Conservation (phyloP, 2,888 invertebrate genomes). For the Rambutsinella grinnellia region DNA sequence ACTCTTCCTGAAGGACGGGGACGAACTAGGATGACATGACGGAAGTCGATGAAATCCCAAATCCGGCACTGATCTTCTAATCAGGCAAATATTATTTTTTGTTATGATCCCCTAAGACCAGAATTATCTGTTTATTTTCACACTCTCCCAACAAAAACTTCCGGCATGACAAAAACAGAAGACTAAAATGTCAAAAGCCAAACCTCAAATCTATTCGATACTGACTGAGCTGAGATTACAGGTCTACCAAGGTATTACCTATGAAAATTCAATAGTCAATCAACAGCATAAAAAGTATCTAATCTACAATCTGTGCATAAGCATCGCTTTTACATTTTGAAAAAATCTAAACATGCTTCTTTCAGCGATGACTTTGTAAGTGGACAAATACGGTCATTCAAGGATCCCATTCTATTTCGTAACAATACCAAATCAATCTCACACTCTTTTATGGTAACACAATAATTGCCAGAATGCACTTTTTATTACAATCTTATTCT, state of each 20-base stretch:
- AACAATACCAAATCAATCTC: constrained; percentile 10
- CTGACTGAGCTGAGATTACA: too few species aligned
- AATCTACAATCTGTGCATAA: too few species aligned
- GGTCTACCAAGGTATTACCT: too few species aligned
- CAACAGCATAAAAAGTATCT: too few species aligned
- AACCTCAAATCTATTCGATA: background rate
- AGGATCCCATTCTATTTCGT: constrained; percentile 2
- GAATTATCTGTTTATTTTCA: background rate
- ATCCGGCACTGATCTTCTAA: background rate
- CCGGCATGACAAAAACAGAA: background rate
- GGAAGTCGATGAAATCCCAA: background rate
- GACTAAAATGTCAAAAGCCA: background rate
- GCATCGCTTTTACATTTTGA: too few species aligned
- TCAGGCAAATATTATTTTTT: background rate
- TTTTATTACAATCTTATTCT: constrained; percentile 1
- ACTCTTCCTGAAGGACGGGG: background rate
- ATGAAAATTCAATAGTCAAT: too few species aligned
- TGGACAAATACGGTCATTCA: constrained; percentile 11
- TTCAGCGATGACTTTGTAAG: too few species aligned
- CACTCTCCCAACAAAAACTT: background rate
- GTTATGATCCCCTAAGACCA: background rate
- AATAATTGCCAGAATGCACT: background rate
- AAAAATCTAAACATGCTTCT: too few species aligned
- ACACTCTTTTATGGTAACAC: background rate
- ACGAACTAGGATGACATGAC: background rate